A percentile compares a stretch with the other conserved stretches of the same genome.
Evolutionary conservation across 2,797 vertebrate species (phyloP).

Genomic region (Esox lucius): DNA sequence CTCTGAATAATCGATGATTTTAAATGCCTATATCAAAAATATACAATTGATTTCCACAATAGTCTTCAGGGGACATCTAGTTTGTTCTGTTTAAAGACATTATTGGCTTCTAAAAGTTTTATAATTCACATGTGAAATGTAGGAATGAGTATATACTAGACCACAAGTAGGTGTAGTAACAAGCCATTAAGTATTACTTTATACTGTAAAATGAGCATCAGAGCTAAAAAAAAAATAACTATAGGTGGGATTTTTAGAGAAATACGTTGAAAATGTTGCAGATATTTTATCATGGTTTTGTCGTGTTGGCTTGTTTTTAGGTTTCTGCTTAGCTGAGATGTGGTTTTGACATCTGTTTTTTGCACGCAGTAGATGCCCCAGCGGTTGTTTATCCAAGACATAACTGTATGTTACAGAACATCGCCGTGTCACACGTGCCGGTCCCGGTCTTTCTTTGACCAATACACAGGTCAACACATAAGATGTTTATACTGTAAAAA

Average conservation of each 20-base stretch:
- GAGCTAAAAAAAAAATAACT: background rate
- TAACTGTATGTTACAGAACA: background rate
- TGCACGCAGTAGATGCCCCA: slow-evolving; percentile 1
- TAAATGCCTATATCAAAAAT: too few species aligned
- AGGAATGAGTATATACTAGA: background rate
- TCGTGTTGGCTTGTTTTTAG: slow-evolving; percentile 12
- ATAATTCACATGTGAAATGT: background rate
- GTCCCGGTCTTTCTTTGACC: background rate
- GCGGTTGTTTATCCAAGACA: background rate
- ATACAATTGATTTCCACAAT: too few species aligned
- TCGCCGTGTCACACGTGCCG: background rate
- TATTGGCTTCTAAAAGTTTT: background rate
- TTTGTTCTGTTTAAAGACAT: background rate
- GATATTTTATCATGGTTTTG: slow-evolving; percentile 28
- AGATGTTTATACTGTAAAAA: background rate
- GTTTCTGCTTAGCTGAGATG: background rate
- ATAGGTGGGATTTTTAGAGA: slow-evolving; percentile 13
- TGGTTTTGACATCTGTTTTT: slow-evolving; percentile 20
- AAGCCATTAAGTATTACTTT: background rate
- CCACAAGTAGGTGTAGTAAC: background rate
- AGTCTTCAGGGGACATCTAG: background rate
- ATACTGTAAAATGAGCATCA: background rate
- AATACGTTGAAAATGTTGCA: slow-evolving; percentile 5
- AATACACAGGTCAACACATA: background rate
- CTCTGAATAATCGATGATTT: too few species aligned